Evolutionary conservation across 2,113 vertebrate genomes (phyloP), one percentile per base, ranked within the genome.

Genomic region (Glareola pratincola): DNA sequence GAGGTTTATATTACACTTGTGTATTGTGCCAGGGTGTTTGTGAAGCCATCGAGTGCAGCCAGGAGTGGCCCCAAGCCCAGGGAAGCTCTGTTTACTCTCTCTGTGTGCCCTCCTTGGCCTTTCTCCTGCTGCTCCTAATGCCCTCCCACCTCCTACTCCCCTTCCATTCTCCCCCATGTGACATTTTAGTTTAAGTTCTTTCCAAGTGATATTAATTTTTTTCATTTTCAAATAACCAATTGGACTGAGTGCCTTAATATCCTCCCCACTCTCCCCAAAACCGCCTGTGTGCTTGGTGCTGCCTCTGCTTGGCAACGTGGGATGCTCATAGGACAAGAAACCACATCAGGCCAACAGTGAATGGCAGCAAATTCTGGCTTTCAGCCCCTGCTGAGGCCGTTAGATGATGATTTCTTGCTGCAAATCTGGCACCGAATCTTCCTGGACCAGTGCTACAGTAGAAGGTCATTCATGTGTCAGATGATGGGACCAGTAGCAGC

Each of bases 21-120:
- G 91, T 71, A 94, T 91, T 94, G 92, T 30, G 75, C 92, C 20
- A 30, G 68, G 76, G 72, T 89, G 76, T 90, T 96, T 98, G 97
- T 87, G 87, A 81, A 95, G 76, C 76, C 30, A 19, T 98, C 30
- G 29, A 95, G 94, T 36, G 56, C 47, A 94, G 64, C 53, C 91
- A 92, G 54, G 86, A 96, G 92, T 82, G 91, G 88, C 34, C 90
- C 74, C 7, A 7, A 96, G 92, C 87, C 86, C 80, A 4, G 74
- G 80, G 92, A 95, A 94, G 86, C 76, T 66, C 69, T 95, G 34
- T 96, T 94, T 94, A 79, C 81, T 80, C 94, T 97, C 72, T 41
- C 57, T 56, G 50, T 22, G 32, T 64, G 64, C 80, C 60, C 59
- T 92, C 29, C 86, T 84, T 92, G 73, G 62, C 92, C 34, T n/a